Conservation (phyloP, 2,113 vertebrate species). For the Pangasianodon hypophthalmus region DNA sequence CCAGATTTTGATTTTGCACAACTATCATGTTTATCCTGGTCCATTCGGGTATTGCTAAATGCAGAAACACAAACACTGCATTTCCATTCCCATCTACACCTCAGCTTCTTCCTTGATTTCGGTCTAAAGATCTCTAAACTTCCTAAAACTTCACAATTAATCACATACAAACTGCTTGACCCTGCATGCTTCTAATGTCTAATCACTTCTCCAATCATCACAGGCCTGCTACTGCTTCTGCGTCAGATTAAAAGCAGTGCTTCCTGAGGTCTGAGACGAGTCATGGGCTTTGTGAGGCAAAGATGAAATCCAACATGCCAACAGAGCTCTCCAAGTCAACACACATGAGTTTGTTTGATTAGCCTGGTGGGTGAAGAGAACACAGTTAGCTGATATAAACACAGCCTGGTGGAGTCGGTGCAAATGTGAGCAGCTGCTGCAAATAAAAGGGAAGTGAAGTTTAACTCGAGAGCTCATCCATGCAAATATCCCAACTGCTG, state of each 20-base stretch:
- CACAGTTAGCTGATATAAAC: conserved; percentile 22
- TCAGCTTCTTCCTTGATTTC: background rate
- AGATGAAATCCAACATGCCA: conserved; percentile 25
- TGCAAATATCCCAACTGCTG: conserved; percentile 45
- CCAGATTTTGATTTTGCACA: background rate
- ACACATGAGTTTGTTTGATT: conserved; percentile 28
- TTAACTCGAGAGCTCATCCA: conserved; percentile 41
- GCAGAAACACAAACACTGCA: background rate
- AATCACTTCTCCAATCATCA: conserved; percentile 28
- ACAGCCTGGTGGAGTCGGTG: conserved; percentile 11
- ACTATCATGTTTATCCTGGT: background rate
- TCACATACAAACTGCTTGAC: background rate
- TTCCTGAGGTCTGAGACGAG: conserved; percentile 19
- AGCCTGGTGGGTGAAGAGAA: conserved; percentile 10
- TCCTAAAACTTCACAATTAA: conserved; percentile 20
- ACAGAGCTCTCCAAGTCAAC: background rate
- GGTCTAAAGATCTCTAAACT: background rate
- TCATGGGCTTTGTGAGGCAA: background rate
- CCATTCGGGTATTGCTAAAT: background rate
- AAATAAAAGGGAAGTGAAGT: conserved; percentile 50
- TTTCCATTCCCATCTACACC: background rate
- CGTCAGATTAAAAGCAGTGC: conserved; percentile 19
- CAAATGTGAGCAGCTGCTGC: conserved; percentile 45
- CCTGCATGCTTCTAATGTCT: background rate
- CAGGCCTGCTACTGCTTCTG: conserved; percentile 3